A percentile compares a stretch with the other conserved stretches of the same genome.
phyloP scores from a whole-genome alignment of 2,888 invertebrate genomes.

The Megalurothrips usitatus region DNA sequence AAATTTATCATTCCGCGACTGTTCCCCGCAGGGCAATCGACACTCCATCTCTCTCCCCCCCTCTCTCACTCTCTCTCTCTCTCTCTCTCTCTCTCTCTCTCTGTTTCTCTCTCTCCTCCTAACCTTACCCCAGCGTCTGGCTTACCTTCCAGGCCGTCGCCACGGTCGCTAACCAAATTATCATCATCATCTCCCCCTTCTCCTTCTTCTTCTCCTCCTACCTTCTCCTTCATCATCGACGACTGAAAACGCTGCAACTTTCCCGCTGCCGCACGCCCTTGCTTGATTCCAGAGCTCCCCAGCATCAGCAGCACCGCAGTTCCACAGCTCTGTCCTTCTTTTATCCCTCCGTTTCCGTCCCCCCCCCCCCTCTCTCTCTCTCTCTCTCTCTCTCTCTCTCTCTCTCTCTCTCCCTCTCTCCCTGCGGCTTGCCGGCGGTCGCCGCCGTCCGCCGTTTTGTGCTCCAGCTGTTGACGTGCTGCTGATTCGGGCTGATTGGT shows the following conservation, averaged over 20 bases:
- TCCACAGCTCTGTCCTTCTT: not conserved
- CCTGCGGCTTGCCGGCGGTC: too few relatives aligned
- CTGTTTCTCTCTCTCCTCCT: constrained; percentile 6
- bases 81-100: constrained; percentile 18
- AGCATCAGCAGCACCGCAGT: not conserved
- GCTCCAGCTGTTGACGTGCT: too few relatives aligned
- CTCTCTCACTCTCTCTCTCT: constrained; percentile 12
- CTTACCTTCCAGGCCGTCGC: too few relatives aligned
- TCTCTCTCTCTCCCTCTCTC: constrained; percentile 15
- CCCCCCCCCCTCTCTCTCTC: not conserved
- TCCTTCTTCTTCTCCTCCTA: not conserved
- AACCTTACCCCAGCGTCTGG: too few relatives aligned
- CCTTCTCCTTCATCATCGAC: not conserved
- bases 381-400: constrained; percentile 18
- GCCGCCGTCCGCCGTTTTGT: not conserved
- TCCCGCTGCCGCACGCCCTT: not conserved
- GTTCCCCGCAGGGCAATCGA: too few relatives aligned
- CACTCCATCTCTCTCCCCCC: not conserved
- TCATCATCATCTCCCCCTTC: not conserved
- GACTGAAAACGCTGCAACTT: not conserved
- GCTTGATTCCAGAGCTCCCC: not conserved
- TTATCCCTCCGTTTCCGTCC: not conserved
- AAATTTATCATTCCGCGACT: too few relatives aligned
- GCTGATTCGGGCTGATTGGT: too few relatives aligned
- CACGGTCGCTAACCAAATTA: too few relatives aligned